Evolutionary conservation across 92 coral and sea anemone species (phyloP), one percentile per base, ranked within the genome.

Genomic region (Hydrozoanthus gracilis): DNA sequence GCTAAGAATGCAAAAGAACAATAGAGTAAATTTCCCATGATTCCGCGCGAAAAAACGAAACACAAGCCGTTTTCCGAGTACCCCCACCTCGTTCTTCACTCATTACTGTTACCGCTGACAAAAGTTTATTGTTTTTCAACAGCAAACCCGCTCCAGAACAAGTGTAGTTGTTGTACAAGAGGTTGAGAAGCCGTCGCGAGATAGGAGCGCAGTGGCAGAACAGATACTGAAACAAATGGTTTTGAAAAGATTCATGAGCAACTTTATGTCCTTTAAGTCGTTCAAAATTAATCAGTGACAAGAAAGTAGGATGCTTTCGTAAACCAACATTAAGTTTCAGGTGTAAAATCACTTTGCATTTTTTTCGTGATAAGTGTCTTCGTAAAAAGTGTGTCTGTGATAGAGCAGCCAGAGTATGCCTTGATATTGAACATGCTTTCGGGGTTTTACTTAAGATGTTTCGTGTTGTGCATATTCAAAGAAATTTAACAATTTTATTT

Each of bases 131-230:
- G 5, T n/a, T 49, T 46, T 4, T 65, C 85, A 9, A 11, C 74
- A 80, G 85, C 52, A 80, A 80, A 47, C 75, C 85, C 11, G 62
- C 74, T n/a, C 85, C 85, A 62, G 85, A 80, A 50, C 72, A 80
- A 9, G 85, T 80, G 85, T 80, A 80, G 74, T 45, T 65, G 73
- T 17, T 12, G 10, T 9, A 60, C 48, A 9, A 16, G 17, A 64
- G 73, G 17, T 4, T 46, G 47, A 46, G 85, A 17, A 20, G 44
- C 5, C 6, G 51, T 4, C 10, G 61, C 13, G 64, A 61, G 74
- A n/a, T 49, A 7, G 45, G 51, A 35, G 60, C 35, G 75, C 18
- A 4, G 27, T 17, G 85, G 18, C 66, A 60, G 48, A 80, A 74
- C 16, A 11, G 61, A 17, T 45, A 65, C 73, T 58, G 48, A 48